Conservation (phyloP, 2,797 vertebrate species). For the Nyctibius grandis region DNA sequence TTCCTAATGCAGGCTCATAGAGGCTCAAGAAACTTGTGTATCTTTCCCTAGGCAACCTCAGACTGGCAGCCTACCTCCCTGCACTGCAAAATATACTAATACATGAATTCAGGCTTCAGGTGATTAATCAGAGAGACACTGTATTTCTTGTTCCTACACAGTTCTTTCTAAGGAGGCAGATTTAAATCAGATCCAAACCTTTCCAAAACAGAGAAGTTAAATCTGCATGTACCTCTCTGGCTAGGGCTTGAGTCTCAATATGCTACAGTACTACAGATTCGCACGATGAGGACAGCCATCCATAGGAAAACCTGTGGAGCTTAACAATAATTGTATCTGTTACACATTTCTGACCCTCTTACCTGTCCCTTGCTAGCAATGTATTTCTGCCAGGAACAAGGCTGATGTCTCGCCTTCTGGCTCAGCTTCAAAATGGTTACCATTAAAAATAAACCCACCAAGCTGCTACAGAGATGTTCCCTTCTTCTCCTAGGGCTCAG, state of each 20-base stretch:
- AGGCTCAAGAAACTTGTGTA: not conserved
- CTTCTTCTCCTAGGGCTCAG: not conserved
- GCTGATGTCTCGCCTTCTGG: not conserved
- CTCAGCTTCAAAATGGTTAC: not conserved
- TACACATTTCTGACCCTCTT: not conserved
- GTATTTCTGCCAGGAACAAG: not conserved
- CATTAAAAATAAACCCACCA: not conserved
- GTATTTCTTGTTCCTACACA: not conserved
- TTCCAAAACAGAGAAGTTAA: not conserved
- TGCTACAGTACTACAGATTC: not conserved
- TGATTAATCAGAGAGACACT: not conserved
- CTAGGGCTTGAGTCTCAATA: not conserved
- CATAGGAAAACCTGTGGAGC: not conserved
- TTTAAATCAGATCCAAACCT: not conserved
- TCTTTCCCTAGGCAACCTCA: not conserved
- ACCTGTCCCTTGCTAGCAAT: not conserved
- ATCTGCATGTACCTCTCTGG: not conserved
- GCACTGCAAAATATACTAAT: not conserved
- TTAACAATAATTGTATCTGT: not conserved
- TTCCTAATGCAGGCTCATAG: not conserved
- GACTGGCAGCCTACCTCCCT: not conserved
- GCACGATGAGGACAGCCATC: not conserved
- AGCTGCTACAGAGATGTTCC: not conserved
- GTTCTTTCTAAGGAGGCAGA: not conserved
- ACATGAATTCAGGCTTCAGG: not conserved